These are phyloP conservation scores for Linnaemya vulpina DNA, from an alignment of 2,888 invertebrate genomes.

Conservation along the genomic window DNA sequence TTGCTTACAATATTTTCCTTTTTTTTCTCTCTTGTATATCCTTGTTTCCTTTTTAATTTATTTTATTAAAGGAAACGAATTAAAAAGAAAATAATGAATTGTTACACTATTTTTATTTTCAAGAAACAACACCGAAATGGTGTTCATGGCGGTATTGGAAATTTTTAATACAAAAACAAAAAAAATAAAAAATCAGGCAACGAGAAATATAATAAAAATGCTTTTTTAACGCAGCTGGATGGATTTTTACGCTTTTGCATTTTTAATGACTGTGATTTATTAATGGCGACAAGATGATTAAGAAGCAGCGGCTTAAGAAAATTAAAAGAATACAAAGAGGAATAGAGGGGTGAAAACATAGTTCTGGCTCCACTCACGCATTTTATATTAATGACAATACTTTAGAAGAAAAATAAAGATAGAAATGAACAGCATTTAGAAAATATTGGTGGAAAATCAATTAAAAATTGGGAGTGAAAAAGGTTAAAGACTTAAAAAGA, in stretches of 20 bases:
- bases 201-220: constrained; percentile 43
- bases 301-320: constrained; percentile 73
- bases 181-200: neutral
- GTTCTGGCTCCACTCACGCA: too few relatives aligned
- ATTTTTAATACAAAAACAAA: constrained; percentile 11
- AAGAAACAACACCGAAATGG: constrained; percentile 58
- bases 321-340: neutral
- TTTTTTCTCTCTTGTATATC: constrained; percentile 12
- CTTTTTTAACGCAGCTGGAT: constrained; percentile 73
- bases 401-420: constrained; percentile 35
- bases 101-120: constrained; percentile 68
- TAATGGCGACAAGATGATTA: constrained; percentile 82
- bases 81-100: constrained; percentile 73
- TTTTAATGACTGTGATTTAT: constrained; percentile 83
- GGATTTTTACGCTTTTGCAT: constrained; percentile 75
- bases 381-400: neutral
- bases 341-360: neutral
- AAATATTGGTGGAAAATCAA: constrained; percentile 57
- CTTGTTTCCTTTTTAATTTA: constrained; percentile 53
- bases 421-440: too few relatives aligned
- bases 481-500: constrained; percentile 11
- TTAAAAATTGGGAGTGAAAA: constrained; percentile 67
- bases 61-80: constrained; percentile 58
- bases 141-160: constrained; percentile 53
- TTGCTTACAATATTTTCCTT: constrained; percentile 49